Conservation (phyloP, 2,797 vertebrate genomes). For the Mionectes olivaceus region DNA sequence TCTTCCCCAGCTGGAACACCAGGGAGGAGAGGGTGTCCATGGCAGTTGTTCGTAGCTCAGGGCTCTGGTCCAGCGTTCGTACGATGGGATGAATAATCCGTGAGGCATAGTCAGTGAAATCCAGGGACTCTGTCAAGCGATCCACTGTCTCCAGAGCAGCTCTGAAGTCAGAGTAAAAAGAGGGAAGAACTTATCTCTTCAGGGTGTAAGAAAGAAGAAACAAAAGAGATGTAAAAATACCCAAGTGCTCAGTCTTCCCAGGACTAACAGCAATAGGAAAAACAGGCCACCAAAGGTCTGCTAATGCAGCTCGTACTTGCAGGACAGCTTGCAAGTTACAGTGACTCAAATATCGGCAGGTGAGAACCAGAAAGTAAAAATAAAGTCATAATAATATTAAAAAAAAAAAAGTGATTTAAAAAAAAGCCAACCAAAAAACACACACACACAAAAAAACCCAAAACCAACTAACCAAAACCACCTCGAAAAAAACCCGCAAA, state of each 20-base stretch:
- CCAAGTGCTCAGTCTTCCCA: neutral
- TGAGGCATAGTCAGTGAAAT: slow-evolving; percentile 98
- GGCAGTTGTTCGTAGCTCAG: slow-evolving; percentile 90
- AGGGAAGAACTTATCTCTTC: neutral
- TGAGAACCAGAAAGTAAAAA: neutral
- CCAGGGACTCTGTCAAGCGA: slow-evolving; percentile 93
- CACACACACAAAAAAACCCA: too few relatives aligned
- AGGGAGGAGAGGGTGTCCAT: slow-evolving; percentile 98
- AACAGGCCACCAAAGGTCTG: neutral
- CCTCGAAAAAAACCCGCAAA: too few relatives aligned
- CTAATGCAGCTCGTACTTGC: neutral
- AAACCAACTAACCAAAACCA: too few relatives aligned
- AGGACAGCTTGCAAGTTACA: neutral
- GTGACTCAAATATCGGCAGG: neutral
- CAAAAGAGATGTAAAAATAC: neutral
- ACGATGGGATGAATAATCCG: slow-evolving; percentile 97
- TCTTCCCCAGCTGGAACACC: slow-evolving; percentile 97
- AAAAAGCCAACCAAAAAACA: too few relatives aligned
- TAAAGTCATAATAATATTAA: too few relatives aligned
- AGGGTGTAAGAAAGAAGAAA: neutral
- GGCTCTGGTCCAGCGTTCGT: slow-evolving; percentile 91
- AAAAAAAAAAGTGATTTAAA: too few relatives aligned
- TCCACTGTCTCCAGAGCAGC: slow-evolving; percentile 96
- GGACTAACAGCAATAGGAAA: neutral
- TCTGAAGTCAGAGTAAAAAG: slow-evolving; percentile 71